Evolutionary conservation across 2,113 vertebrate species (phyloP).

Genomic region (Tupaia tana): DNA sequence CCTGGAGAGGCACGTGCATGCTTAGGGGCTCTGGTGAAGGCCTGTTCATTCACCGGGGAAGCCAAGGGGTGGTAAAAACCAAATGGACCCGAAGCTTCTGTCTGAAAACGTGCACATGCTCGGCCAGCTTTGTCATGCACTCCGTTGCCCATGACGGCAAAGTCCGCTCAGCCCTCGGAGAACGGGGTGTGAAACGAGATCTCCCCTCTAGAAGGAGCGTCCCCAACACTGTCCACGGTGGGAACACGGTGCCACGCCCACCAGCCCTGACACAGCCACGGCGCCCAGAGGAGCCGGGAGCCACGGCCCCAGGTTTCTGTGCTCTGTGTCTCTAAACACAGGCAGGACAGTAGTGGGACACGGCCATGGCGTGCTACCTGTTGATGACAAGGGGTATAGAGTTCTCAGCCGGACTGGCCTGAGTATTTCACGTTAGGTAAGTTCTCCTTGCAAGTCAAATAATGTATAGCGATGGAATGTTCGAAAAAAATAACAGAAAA

Average conservation of each 20-base stretch:
- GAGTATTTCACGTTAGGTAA: too few relatives aligned
- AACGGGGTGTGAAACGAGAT: neutral
- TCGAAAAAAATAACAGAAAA: too few relatives aligned
- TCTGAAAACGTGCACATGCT: neutral
- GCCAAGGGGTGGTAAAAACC: neutral
- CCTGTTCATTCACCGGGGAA: neutral
- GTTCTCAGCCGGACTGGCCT: too few relatives aligned
- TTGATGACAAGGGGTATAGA: too few relatives aligned
- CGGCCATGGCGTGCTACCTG: too few relatives aligned
- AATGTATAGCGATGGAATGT: too few relatives aligned
- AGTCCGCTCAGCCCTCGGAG: neutral
- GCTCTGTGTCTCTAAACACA: neutral
- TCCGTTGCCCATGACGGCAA: neutral
- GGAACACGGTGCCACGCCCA: accelerated
- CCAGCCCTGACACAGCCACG: accelerated
- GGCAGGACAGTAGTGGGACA: too few relatives aligned
- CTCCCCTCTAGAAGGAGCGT: neutral
- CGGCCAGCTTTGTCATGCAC: too few relatives aligned
- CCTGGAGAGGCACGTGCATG: accelerated
- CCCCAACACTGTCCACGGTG: neutral
- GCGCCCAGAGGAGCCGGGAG: accelerated
- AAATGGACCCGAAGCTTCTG: neutral
- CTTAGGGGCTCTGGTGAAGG: accelerated
- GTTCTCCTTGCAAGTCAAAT: too few relatives aligned
- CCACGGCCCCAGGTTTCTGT: accelerated